Conservation (phyloP, 2,888 invertebrate genomes). For the Crepidodera aurea region DNA sequence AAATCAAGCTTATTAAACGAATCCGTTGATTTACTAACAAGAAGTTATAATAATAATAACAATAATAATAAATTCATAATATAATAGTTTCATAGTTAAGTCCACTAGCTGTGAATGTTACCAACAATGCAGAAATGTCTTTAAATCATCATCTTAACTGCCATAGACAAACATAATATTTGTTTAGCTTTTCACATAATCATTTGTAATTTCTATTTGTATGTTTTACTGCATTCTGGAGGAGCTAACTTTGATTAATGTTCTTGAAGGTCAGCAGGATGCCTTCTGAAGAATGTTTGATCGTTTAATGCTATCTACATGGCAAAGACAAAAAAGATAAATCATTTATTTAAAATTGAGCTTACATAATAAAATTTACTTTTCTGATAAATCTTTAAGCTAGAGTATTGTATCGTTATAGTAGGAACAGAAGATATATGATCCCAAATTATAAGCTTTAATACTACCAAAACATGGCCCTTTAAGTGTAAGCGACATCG, state of each 20-base stretch:
- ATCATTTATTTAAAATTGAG: no score
- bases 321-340: neutral
- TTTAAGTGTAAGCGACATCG: no score
- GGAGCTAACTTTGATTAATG: constrained; percentile 1
- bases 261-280: neutral
- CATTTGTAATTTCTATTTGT: neutral
- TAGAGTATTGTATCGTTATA: no score
- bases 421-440: no score
- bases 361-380: no score
- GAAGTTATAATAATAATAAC: constrained; percentile 10
- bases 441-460: no score
- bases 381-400: no score
- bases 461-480: no score
- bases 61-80: neutral
- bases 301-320: neutral
- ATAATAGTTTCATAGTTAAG: constrained; percentile 9
- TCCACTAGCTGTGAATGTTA: neutral
- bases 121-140: constrained; percentile 5
- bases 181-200: neutral
- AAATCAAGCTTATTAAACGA: constrained; percentile 8
- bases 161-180: neutral
- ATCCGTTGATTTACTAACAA: constrained; percentile 13
- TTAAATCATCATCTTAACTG: neutral
- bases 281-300: neutral
- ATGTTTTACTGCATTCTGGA: neutral